Evolutionary conservation across 1,140 invertebrate species (phyloP).

Genomic region (fruit fly (Drosophila melanogaster)): Release_6_plus_ISO1_MT NC_004354.4:18645001-18645500

Average conservation of each 20-base stretch:
- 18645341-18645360: slow-evolving; percentile 42
- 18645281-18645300: slow-evolving; percentile 32
- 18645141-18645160: too few species aligned
- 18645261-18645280: slow-evolving; percentile 18
- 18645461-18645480: neutral
- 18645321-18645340: slow-evolving; percentile 36
- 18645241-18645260: neutral
- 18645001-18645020: too few species aligned
- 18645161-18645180: too few species aligned
- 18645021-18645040: too few species aligned
- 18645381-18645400: slow-evolving; percentile 50
- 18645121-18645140: too few species aligned
- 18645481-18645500: neutral
- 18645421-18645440: slow-evolving; percentile 27
- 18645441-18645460: slow-evolving; percentile 23
- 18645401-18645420: slow-evolving; percentile 35
- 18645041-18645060: too few species aligned
- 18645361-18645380: slow-evolving; percentile 50
- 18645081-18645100: too few species aligned
- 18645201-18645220: neutral
- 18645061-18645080: too few species aligned
- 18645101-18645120: too few species aligned
- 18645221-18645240: slow-evolving; percentile 10
- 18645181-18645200: neutral
- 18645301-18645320: slow-evolving; percentile 25